Percentiles rank a stretch among this genome's conserved stretches.
These are phyloP conservation scores for Pseudomyrmex concolor DNA, from an alignment of 1,140 invertebrate species.

Conservation along the genomic window DNA sequence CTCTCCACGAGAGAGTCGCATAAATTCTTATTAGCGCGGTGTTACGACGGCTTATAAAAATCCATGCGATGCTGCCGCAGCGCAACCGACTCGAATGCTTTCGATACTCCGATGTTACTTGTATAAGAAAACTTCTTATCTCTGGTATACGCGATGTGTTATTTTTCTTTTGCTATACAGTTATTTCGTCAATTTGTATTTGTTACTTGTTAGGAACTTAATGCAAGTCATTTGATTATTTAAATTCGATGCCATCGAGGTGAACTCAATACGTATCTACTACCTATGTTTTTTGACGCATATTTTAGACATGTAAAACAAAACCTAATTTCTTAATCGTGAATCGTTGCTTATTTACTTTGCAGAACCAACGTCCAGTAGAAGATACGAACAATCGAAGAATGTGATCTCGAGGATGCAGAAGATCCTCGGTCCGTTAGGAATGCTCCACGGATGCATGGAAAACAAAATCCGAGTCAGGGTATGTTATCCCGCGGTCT, in stretches of 20 bases:
- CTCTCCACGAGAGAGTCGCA: conserved; percentile 67
- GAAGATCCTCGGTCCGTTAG: conserved; percentile 87
- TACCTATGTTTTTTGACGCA: too few species aligned
- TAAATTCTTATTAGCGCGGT: conserved; percentile 78
- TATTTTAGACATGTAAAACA: too few species aligned
- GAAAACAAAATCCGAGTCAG: conserved; percentile 87
- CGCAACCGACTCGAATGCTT: conserved; percentile 13
- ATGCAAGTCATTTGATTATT: too few species aligned
- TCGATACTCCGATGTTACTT: not conserved
- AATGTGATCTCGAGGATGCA: conserved; percentile 89
- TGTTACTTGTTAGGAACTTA: too few species aligned
- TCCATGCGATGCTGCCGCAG: conserved; percentile 28
- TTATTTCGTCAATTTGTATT: too few species aligned
- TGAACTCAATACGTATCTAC: too few species aligned
- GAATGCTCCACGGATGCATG: conserved; percentile 87
- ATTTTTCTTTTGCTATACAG: conserved; percentile 8
- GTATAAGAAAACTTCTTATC: not conserved
- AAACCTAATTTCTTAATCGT: too few species aligned
- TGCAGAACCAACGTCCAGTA: conserved; percentile 68
- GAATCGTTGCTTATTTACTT: conserved; percentile 39
- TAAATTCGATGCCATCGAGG: too few species aligned
- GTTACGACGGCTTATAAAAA: conserved; percentile 70
- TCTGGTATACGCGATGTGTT: not conserved
- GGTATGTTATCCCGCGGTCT: conserved; percentile 83
- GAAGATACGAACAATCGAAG: conserved; percentile 62